Evolutionary conservation across 1,140 invertebrate species (phyloP).

Genomic region (Aradophagus sp.): DNA sequence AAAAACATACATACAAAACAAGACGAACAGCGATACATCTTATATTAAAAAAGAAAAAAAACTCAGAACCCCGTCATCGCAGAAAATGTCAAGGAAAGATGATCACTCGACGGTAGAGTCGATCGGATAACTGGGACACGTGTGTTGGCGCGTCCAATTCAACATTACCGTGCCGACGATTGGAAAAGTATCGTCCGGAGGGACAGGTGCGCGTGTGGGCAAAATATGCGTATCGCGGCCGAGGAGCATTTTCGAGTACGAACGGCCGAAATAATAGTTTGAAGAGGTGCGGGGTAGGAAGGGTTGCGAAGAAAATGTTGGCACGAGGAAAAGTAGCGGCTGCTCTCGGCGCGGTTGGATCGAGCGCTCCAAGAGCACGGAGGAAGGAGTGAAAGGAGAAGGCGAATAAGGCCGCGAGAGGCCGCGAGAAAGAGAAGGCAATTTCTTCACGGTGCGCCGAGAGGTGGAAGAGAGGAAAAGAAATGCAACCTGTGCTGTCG

Average conservation of each 20-base stretch:
- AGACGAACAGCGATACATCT: no score
- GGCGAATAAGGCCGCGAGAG: conserved; percentile 26
- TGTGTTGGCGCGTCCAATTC: conserved; percentile 10
- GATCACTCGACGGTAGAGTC: background rate
- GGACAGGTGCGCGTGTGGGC: conserved; percentile 16
- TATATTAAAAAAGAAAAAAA: no score
- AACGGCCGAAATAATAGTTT: background rate
- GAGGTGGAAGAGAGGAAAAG: conserved; percentile 60
- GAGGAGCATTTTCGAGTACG: background rate
- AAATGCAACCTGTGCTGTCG: conserved; percentile 61
- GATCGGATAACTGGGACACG: conserved; percentile 21
- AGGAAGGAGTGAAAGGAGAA: conserved; percentile 43
- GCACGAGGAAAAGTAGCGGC: no score
- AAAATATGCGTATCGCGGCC: background rate
- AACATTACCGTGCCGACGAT: background rate
- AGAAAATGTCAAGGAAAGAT: conserved; percentile 43
- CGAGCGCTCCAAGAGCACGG: conserved; percentile 15
- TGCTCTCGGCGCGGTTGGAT: no score
- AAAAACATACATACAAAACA: no score
- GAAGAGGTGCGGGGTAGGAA: background rate
- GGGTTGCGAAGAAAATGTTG: no score
- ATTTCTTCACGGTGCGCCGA: conserved; percentile 36
- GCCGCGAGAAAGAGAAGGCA: conserved; percentile 47
- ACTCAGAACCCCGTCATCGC: no score
- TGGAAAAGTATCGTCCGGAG: background rate